Conservation (phyloP, 2,888 invertebrate species). For the Heteropelma amictum region DNA sequence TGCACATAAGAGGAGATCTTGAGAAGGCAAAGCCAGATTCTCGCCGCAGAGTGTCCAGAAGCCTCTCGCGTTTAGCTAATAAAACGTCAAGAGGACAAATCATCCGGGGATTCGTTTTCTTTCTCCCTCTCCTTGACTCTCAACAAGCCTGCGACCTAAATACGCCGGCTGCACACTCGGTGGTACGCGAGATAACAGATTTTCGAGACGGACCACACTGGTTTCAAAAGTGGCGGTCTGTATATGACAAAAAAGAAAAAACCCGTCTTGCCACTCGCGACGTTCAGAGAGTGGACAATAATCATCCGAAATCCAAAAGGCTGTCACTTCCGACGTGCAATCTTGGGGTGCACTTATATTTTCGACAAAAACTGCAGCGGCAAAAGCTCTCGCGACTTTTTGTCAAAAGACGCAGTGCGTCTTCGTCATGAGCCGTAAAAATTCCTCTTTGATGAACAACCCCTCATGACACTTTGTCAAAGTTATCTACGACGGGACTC, state of each 20-base stretch:
- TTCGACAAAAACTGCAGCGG: no score
- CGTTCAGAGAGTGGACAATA: conserved; percentile 9
- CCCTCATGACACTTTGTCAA: no score
- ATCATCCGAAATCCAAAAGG: conserved; percentile 7
- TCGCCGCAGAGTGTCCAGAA: conserved; percentile 49
- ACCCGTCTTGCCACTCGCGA: conserved; percentile 11
- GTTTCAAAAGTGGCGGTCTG: conserved; percentile 26
- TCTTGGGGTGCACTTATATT: no score
- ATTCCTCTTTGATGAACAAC: no score
- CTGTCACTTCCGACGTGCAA: no score
- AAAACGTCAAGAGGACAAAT: conserved; percentile 35
- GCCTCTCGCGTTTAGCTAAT: conserved; percentile 45
- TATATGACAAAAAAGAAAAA: not conserved
- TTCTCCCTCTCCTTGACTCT: conserved; percentile 1
- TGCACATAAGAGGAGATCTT: conserved; percentile 38
- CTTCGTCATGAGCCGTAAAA: no score
- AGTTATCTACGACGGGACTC: no score
- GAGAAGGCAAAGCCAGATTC: conserved; percentile 33
- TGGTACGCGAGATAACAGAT: conserved; percentile 19
- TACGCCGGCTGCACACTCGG: not conserved
- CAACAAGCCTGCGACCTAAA: conserved; percentile 32
- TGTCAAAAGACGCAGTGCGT: no score
- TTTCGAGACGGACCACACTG: conserved; percentile 30
- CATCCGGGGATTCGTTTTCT: not conserved
- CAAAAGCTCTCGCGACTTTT: no score